phyloP scores from a whole-genome alignment of 2,888 invertebrate species.

The Ormyrus labotus region DNA sequence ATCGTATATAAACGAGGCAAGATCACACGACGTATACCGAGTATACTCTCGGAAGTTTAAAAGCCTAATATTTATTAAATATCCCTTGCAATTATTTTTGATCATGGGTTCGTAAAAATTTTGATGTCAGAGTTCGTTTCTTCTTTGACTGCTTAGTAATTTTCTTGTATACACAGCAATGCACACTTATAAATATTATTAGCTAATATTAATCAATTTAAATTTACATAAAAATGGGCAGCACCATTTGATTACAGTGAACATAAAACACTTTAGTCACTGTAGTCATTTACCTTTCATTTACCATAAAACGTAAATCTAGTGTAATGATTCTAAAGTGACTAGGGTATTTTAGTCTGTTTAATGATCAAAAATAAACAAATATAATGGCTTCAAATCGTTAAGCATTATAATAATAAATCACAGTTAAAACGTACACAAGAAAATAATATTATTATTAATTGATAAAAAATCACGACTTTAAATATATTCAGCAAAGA shows the following conservation, averaged over 20 bases:
- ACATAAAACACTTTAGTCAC: conserved; percentile 3
- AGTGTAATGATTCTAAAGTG: no score
- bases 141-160: neutral
- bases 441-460: conserved; percentile 5
- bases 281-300: neutral
- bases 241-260: neutral
- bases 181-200: conserved; percentile 4
- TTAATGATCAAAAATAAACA: no score
- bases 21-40: conserved; percentile 45
- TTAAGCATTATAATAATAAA: conserved; percentile 7
- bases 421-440: conserved; percentile 21
- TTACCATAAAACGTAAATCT: no score
- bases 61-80: conserved; percentile 16
- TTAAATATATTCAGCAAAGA: conserved; percentile 1
- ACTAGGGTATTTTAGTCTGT: neutral
- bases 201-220: conserved; percentile 13
- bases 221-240: neutral
- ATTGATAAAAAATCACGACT: neutral
- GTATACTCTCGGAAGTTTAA: neutral
- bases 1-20: conserved; percentile 55
- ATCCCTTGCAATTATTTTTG: conserved; percentile 8
- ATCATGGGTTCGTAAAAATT: neutral
- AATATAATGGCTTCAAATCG: no score
- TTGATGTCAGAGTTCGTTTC: conserved; percentile 2
- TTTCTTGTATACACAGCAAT: conserved; percentile 13